Conservation (phyloP, 2,888 invertebrate genomes). For the Gastracanthus pulcherrimus region DNA sequence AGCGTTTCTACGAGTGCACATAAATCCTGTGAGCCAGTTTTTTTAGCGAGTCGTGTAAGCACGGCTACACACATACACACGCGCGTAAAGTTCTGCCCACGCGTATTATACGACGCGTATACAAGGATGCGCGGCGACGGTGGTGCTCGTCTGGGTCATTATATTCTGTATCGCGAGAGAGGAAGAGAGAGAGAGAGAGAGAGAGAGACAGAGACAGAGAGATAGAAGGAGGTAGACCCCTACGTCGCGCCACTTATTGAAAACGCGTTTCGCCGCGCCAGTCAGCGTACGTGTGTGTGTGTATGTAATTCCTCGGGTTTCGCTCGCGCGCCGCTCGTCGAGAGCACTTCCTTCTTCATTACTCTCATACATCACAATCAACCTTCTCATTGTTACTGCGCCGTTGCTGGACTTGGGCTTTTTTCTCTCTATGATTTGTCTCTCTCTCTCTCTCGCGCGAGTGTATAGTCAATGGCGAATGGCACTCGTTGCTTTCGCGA, state of each 20-base stretch:
- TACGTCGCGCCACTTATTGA: too few species aligned
- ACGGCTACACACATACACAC: background rate
- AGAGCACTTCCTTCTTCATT: slow-evolving; percentile 20
- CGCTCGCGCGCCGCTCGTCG: too few species aligned
- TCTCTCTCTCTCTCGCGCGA: too few species aligned
- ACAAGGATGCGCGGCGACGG: background rate
- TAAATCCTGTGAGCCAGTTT: slow-evolving; percentile 27
- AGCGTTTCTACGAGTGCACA: slow-evolving; percentile 37
- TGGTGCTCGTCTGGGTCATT: slow-evolving; percentile 1
- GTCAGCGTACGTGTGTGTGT: too few species aligned
- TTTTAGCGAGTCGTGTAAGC: background rate
- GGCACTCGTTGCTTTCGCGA: too few species aligned
- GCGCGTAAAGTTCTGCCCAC: background rate
- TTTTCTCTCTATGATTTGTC: too few species aligned
- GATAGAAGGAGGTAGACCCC: too few species aligned
- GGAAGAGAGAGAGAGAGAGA: background rate
- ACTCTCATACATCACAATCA: slow-evolving; percentile 39
- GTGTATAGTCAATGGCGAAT: too few species aligned
- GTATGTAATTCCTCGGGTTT: too few species aligned
- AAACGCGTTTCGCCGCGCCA: background rate
- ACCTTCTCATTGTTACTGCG: slow-evolving; percentile 11
- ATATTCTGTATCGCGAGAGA: background rate
- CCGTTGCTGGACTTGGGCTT: too few species aligned
- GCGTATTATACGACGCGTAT: too few species aligned
- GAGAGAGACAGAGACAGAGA: background rate